Conservation (phyloP, 2,113 vertebrate species). For the Diadophis punctatus region DNA sequence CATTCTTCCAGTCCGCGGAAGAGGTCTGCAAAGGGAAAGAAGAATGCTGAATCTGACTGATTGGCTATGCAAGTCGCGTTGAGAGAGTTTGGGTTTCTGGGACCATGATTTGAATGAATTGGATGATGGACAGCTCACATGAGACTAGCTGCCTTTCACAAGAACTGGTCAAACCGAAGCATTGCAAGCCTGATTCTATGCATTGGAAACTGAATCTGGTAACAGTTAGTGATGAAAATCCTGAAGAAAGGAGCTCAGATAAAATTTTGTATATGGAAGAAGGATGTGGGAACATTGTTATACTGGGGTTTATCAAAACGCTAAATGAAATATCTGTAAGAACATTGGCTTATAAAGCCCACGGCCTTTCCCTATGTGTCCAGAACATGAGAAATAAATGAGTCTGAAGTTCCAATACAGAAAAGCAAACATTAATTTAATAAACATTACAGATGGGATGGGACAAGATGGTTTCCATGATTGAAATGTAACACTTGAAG, state of each 20-base stretch:
- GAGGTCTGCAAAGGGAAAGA: neutral
- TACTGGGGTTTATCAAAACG: neutral
- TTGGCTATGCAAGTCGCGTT: neutral
- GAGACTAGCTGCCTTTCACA: neutral
- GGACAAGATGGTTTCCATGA: neutral
- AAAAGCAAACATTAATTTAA: neutral
- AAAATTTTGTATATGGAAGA: neutral
- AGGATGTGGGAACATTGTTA: neutral
- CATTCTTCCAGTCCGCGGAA: neutral
- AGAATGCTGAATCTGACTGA: neutral
- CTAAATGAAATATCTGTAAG: neutral
- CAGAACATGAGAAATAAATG: neutral
- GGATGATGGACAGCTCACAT: neutral
- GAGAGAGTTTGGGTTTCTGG: neutral
- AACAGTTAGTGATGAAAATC: neutral
- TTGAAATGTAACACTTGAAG: neutral
- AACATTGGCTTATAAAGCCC: neutral
- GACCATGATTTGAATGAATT: neutral
- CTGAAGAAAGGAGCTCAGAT: neutral
- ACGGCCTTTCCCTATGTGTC: neutral
- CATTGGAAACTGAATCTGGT: neutral
- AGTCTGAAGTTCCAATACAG: neutral
- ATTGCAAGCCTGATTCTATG: neutral
- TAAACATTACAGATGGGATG: neutral
- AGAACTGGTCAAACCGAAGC: neutral